These are phyloP conservation scores for Odocoileus virginianus DNA, from an alignment of 2,113 vertebrate genomes.

Conservation along the genomic window DNA sequence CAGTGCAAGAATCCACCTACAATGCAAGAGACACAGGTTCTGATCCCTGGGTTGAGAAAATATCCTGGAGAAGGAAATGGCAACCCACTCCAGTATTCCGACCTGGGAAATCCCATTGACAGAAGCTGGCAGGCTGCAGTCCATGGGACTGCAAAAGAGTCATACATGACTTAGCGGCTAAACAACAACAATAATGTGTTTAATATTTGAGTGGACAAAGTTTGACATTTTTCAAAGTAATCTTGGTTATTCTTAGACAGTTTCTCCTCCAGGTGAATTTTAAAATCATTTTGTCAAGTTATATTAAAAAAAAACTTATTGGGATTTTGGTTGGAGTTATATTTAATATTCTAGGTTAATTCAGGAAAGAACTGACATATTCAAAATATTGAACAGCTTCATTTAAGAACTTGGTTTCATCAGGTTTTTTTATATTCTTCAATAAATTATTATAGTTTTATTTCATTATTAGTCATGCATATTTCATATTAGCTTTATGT, in stretches of 20 bases:
- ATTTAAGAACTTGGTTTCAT: neutral
- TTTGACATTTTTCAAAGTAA: neutral
- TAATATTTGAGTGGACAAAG: neutral
- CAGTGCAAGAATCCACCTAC: neutral
- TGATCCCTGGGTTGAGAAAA: neutral
- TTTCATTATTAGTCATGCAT: neutral
- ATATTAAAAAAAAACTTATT: neutral
- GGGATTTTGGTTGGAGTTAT: neutral
- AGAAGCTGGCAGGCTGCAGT: neutral
- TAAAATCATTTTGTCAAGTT: neutral
- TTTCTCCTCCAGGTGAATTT: neutral
- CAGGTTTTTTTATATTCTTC: neutral
- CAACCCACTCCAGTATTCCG: neutral
- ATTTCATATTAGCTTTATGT: neutral
- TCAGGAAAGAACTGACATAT: neutral
- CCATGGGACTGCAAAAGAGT: neutral
- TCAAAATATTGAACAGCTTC: neutral
- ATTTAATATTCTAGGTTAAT: neutral
- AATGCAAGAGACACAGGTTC: neutral
- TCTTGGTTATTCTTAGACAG: neutral
- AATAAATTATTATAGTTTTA: neutral
- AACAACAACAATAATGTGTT: neutral
- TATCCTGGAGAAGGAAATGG: neutral
- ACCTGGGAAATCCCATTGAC: neutral
- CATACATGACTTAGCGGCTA: neutral